A percentile compares a stretch with the other conserved stretches of the same genome.
These are phyloP conservation scores for Tinea pellionella DNA, from an alignment of 2,888 invertebrate species.

Conservation along the genomic window DNA sequence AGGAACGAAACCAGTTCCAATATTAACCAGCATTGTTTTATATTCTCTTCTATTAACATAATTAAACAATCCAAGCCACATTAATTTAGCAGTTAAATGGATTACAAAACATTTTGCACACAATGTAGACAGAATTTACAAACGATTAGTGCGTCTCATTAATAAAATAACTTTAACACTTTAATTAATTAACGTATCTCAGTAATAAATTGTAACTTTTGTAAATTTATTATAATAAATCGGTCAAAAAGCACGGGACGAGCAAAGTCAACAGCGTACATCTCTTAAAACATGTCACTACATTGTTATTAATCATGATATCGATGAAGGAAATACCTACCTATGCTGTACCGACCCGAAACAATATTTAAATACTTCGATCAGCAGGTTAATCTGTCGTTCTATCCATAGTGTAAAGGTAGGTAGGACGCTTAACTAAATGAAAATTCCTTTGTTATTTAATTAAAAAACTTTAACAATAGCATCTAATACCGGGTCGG, in stretches of 20 bases:
- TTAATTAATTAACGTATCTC: too few species aligned
- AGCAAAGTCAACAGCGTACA: too few species aligned
- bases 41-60: background rate
- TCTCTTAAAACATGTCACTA: too few species aligned
- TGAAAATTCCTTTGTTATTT: constrained; percentile 23
- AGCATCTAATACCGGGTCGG: constrained; percentile 23
- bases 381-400: constrained; percentile 11
- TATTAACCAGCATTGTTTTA: too few species aligned
- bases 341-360: too few species aligned
- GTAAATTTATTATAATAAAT: too few species aligned
- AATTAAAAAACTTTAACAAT: constrained; percentile 29
- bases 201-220: too few species aligned
- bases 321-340: too few species aligned
- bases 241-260: too few species aligned
- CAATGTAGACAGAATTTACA: background rate
- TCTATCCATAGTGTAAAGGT: constrained; percentile 13
- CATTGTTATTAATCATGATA: too few species aligned
- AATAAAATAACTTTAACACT: background rate
- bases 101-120: background rate
- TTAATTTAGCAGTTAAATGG: background rate
- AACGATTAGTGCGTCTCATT: background rate
- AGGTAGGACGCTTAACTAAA: constrained; percentile 6
- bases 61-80: background rate
- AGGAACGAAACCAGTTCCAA: too few species aligned
- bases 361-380: background rate